Percentiles rank a stretch among this genome's conserved stretches.
phyloP scores from a whole-genome alignment of 2,888 invertebrate genomes.

The Andrena camellia region DNA sequence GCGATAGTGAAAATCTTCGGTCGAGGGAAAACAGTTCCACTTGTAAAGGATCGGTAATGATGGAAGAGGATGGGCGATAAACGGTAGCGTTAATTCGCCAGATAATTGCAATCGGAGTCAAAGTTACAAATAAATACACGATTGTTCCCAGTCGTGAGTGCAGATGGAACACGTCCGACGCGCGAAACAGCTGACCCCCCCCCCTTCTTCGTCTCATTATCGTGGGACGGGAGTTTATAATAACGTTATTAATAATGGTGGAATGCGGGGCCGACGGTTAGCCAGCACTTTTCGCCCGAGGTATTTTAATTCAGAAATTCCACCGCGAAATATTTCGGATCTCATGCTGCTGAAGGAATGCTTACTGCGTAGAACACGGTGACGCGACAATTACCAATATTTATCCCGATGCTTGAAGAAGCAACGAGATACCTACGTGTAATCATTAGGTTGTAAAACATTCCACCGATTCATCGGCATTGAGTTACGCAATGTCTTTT shows the following conservation, averaged over 20 bases:
- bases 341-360: slow-evolving; percentile 17
- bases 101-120: slow-evolving; percentile 41
- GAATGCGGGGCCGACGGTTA: slow-evolving; percentile 18
- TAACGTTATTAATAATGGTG: slow-evolving; percentile 35
- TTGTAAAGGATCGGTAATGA: slow-evolving; percentile 9
- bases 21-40: slow-evolving; percentile 5
- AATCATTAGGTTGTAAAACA: background rate
- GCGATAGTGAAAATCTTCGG: slow-evolving; percentile 15
- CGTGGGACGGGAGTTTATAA: slow-evolving; percentile 18
- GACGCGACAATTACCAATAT: slow-evolving; percentile 28
- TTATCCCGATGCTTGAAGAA: background rate
- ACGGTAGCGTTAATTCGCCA: slow-evolving; percentile 39
- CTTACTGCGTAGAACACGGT: slow-evolving; percentile 10
- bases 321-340: slow-evolving; percentile 42
- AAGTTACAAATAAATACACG: slow-evolving; percentile 35
- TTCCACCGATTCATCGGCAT: background rate
- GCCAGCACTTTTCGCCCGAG: slow-evolving; percentile 29
- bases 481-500: background rate
- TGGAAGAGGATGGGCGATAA: slow-evolving; percentile 5
- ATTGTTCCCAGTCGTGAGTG: background rate
- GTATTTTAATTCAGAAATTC: slow-evolving; percentile 62
- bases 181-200: slow-evolving; percentile 6
- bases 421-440: background rate
- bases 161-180: background rate
- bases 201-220: background rate